Base-by-base conservation (phyloP, 2,113 vertebrate species). In the Pterocles orientalis region DNA sequence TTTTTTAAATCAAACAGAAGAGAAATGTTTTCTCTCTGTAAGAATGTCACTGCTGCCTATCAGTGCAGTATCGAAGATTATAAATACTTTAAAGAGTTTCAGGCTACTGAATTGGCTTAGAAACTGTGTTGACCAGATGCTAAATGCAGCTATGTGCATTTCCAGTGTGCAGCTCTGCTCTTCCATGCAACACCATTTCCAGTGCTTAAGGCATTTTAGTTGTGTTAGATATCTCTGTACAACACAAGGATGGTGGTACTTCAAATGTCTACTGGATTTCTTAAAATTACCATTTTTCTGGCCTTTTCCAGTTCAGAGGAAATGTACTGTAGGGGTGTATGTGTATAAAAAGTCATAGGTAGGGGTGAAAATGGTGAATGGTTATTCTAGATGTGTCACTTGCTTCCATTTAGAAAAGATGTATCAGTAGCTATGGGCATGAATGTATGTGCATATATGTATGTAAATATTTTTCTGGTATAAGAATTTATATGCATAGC, bases 251-350 rank as follows among this genome's bases (percentile, higher is more conserved):
- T 71, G 1, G 5, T 43, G 33, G 1, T 10, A 58, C 18, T 61
- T 62, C 54, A 69, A 2, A 56, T 50, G 2, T 70, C 24, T 57
- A 9, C 16, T 66, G 11, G 3, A 36, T 88, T 86, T 82, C 47
- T 43, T 58, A 62, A 66, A 58, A 68, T 51, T 25, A 23, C 2
- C n/a, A 19, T 62, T 12, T 72, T 19, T 54, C 17, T 75, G 31
- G 13, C 7, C 7, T 50, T 70, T 66, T 7, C 5, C 25, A 18
- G 10, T 50, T 91, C 15, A 20, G 13, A 78, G 6, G 24, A 89
- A 77, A 69, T 29, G 6, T 25, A 28, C 5, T 1, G 1, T 29
- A 23, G 10, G 14, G 6, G 7, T 9, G 6, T 4, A 2, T 18
- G 23, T 66, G 2, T 70, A 48, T 53, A 21, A 71, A 64, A 80